Evolutionary conservation across 2,888 invertebrate species (phyloP).

Genomic region (Acleris emargana): DNA sequence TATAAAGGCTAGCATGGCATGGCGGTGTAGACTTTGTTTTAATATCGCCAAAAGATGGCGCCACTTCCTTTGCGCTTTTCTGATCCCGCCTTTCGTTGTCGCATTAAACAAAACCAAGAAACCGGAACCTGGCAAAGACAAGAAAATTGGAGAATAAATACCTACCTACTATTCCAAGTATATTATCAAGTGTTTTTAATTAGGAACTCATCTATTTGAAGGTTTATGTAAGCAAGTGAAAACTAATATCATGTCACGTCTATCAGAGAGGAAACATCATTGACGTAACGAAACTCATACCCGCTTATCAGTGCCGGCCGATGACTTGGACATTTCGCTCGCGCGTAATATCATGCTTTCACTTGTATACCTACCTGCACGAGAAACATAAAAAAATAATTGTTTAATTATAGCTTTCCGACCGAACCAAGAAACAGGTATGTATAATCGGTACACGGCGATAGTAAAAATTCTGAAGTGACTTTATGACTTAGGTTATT

Average conservation of each 20-base stretch:
- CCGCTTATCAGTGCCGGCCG: constrained; percentile 5
- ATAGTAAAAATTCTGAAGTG: too few relatives aligned
- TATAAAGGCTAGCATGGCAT: neutral
- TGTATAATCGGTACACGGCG: neutral
- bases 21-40: neutral
- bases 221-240: neutral
- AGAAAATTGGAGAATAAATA: too few relatives aligned
- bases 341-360: constrained; percentile 21
- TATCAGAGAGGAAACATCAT: constrained; percentile 2
- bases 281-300: constrained; percentile 3
- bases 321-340: neutral
- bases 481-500: too few relatives aligned
- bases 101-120: too few relatives aligned
- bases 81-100: too few relatives aligned
- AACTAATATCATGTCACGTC: neutral
- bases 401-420: constrained; percentile 24
- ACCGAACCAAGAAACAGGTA: constrained; percentile 1
- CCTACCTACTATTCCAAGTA: neutral
- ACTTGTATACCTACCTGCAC: constrained; percentile 19
- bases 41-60: neutral
- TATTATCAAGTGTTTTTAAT: neutral
- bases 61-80: neutral
- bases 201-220: neutral
- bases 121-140: too few relatives aligned
- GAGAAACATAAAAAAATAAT: constrained; percentile 28